Evolutionary conservation across 2,113 vertebrate genomes (phyloP).

Genomic region (Crypturellus undulatus): DNA sequence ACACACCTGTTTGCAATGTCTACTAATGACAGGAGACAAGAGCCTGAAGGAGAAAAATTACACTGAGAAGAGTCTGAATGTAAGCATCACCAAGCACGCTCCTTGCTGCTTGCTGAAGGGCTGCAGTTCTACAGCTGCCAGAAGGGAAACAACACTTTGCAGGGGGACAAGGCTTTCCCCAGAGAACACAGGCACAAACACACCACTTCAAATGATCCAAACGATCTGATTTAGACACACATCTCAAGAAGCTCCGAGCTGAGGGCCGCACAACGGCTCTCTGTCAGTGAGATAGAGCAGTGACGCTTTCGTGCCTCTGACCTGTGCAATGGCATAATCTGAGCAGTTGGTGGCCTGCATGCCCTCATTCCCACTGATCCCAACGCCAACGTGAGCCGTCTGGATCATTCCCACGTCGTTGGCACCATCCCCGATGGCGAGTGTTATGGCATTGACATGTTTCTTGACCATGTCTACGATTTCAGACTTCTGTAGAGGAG

Average conservation of each 20-base stretch:
- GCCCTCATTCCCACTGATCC: slow-evolving; percentile 98
- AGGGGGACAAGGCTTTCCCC: neutral
- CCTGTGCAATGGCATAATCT: slow-evolving; percentile 98
- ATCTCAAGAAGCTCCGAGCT: neutral
- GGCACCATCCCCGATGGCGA: slow-evolving; percentile 96
- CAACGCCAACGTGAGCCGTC: slow-evolving; percentile 96
- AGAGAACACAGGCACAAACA: neutral
- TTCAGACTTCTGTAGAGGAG: slow-evolving; percentile 98
- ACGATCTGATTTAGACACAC: neutral
- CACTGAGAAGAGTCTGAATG: neutral
- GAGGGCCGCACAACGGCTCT: neutral
- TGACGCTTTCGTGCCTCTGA: slow-evolving; percentile 58
- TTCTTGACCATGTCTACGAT: slow-evolving; percentile 99
- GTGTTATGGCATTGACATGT: slow-evolving; percentile 96
- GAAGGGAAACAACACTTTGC: neutral
- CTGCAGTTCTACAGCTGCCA: neutral
- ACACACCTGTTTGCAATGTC: neutral
- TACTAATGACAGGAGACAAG: neutral
- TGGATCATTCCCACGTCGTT: slow-evolving; percentile 99
- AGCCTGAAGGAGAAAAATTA: neutral
- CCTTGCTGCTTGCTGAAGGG: neutral
- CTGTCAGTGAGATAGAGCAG: neutral
- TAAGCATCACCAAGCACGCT: neutral
- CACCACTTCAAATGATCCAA: neutral
- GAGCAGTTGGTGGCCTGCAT: slow-evolving; percentile 99